phyloP scores from a whole-genome alignment of 2,888 invertebrate species.

The Dryocosmus kuriphilus region DNA sequence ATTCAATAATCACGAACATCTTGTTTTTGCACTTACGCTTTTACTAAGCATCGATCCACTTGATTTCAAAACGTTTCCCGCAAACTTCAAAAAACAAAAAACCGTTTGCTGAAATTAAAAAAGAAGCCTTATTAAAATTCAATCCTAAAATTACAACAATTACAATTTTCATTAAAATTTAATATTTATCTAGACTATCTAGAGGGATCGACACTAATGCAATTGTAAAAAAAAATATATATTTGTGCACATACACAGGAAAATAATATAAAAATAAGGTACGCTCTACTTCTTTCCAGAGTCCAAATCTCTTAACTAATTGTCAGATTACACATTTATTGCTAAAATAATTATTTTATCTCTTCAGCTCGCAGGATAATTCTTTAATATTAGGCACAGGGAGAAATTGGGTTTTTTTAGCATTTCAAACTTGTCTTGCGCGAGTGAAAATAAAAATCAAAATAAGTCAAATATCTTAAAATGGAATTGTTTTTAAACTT shows the following conservation, averaged over 20 bases:
- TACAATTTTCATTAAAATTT: too few species aligned
- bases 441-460: background rate
- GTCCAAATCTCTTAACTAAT: conserved; percentile 59
- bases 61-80: background rate
- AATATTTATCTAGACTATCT: background rate
- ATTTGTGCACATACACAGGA: conserved; percentile 57
- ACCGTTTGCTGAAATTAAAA: background rate
- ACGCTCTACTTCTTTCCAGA: conserved; percentile 48
- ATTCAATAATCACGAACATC: conserved; percentile 31
- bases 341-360: conserved; percentile 17
- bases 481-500: background rate
- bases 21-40: conserved; percentile 43
- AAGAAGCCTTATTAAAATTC: too few species aligned
- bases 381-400: conserved; percentile 10
- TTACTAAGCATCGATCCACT: conserved; percentile 41
- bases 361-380: background rate
- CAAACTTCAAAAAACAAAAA: background rate
- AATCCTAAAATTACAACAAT: too few species aligned
- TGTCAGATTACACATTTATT: conserved; percentile 57
- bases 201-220: background rate
- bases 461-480: conserved; percentile 10
- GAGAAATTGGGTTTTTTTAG: background rate
- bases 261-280: conserved; percentile 68
- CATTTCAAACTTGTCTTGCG: background rate
- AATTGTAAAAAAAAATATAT: conserved; percentile 41